Base-by-base conservation (phyloP, 2,113 vertebrate species). In the Bagarius yarrelli region DNA sequence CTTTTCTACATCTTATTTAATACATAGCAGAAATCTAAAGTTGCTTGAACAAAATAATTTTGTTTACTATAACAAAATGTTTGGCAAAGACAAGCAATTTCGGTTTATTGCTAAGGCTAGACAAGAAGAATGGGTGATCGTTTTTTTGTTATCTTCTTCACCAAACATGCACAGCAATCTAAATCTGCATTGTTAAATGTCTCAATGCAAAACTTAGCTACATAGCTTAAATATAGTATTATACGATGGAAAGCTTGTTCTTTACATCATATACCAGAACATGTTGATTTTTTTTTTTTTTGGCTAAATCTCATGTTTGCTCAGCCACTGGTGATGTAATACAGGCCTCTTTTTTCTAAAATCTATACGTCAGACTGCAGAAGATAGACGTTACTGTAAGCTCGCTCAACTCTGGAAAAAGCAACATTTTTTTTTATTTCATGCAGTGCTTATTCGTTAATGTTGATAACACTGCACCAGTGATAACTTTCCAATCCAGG, bases 81-180 rank as follows among this genome's bases (percentile, higher is more conserved):
- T 79, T 89, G 88, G 87, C 80, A 5, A 69, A 82, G 83, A 82
- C 85, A 86, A 83, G 83, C 80, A 83, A 84, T 79, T 86, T 80
- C 44, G 52, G 77, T 87, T 88, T 87, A 91, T 90, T 89, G 88
- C 85, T 83, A 86, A 83, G 71, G 83, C 83, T 80, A 85, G 84
- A 88, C 85, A 87, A 67, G 83, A 8, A 32, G 75, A 79, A 79
- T 52, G 89, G n/a, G 80, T 87, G 83, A 87, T 83, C 86, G 81
- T 72, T 83, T 72, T n/a, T 83, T 79, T 56, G 27, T 8, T 13
- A 12, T 70, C 32, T 69, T 78, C 84, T 85, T 78, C 76, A 82
- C 63, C 84, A 86, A 86, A 90, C 89, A 89, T 91, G 89, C 87
- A 89, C 85, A 75, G 83, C 85, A 85, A 89, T 87, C 88, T 86